Base-by-base conservation (phyloP, 2,113 vertebrate species). In the Entelurus aequoreus region DNA sequence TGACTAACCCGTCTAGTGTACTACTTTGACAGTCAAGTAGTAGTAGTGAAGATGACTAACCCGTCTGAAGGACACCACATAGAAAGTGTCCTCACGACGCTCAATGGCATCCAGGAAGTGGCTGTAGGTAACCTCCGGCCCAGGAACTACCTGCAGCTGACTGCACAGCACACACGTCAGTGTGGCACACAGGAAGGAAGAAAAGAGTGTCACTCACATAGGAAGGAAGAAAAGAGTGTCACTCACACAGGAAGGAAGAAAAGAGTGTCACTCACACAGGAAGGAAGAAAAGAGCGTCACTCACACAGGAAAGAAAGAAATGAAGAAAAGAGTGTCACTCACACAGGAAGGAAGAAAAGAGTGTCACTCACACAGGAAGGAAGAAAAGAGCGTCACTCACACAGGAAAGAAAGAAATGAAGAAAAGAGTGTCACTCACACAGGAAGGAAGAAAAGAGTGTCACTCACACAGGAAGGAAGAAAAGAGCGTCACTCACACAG, bases 31-130 rank as follows among this genome's bases (percentile, higher is more conserved):
- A n/a, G n/a, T n/a, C n/a, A n/a, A 19, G 28, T 28, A 28, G 28
- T 28, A 28, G 28, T 3, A 28, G 28, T 28, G 28, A 28, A 4
- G 28, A 28, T 0, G 28, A 4, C 42, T 46, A 4, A 95, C 94
- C 89, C 94, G 86, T 75, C 93, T 90, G 87, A 96, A 96, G 0
- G 94, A 96, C 11, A 96, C 94, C 0, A 96, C 93, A 10, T 96
- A 96, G 81, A 96, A 95, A 0, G 94, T 95, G 82, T 96, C 94
- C 68, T 95, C 93, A 7, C 93, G 82, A 1, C 94, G 90, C 67
- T 95, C 94, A 3, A 96, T 94, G 46, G 94, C 93, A 11, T 95
- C 94, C 78, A 95, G 85, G 86, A 96, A 94, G 76, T 94, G 93
- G 0, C 84, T 91, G 86, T 94, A 93, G 0, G 90, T 92, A 54